Base-by-base conservation (phyloP, 2,113 vertebrate species). In the Myiagra hebetior region DNA sequence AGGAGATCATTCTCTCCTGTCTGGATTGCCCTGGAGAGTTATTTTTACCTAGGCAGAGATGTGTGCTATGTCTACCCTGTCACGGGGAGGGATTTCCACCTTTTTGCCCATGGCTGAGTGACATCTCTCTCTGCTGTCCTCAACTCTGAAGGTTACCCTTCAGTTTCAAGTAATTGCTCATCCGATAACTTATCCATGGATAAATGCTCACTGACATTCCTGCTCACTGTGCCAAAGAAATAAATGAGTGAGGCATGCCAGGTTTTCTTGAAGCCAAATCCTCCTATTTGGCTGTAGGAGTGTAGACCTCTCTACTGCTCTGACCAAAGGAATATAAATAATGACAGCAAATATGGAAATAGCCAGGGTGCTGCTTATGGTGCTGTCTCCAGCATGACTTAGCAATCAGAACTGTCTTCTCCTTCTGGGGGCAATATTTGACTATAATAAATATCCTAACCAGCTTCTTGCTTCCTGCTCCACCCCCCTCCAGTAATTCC, bases 371-470 rank as follows among this genome's bases (percentile, higher is more conserved):
- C 63, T 85, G n/a, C 46, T 73, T 59, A 11, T 0, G 60, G 56
- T 39, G 56, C 60, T 84, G 23, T 52, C 30, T 91, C 33, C 49
- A 87, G 41, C 60, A 31, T 35, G 70, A 88, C 49, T 65, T 56
- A 28, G 23, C 44, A 55, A 39, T 59, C 15, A 30, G 64, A 63
- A 37, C 31, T 49, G 39, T 75, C 60, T 64, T 60, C 60, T 88
- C 65, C 60, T 83, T 95, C 76, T 81, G 68, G 64, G 27, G 53
- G 47, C 47, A 81, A 92, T 72, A 75, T 78, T 26, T 95, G 69
- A 50, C 64, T 17, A 15, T 44, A 33, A 59, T 15, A 81, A 89
- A 78, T 44, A 68, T 72, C 64, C 56, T 44, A 80, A 74, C 79
- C 31, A 85, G 70, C 47, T 37, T 68, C 53, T 14, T 2, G 7